Base-by-base conservation (phyloP, 2,113 vertebrate species). In the Oncorhynchus clarkii region DNA sequence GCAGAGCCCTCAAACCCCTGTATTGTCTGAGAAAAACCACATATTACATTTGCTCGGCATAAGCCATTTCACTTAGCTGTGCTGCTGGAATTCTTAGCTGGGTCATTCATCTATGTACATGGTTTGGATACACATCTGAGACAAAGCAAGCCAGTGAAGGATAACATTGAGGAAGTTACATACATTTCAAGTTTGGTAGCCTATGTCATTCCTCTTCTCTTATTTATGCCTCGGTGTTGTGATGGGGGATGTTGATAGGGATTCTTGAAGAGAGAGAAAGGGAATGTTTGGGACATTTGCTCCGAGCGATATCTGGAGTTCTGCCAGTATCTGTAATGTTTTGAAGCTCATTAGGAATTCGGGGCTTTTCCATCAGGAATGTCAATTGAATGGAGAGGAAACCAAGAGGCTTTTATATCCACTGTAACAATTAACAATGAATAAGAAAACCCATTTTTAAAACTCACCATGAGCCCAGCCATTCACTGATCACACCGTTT, bases 131-230 rank as follows among this genome's bases (percentile, higher is more conserved):
- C 39, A 45, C 39, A 45, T 27, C 74, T 29, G 20, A 62, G 60
- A 45, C 92, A 93, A 92, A 92, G 90, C 88, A 80, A 83, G 87
- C 84, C 89, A 91, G 88, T 92, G 88, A 94, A 93, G 90, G 90
- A 92, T 90, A 93, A 93, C 90, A 92, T 92, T 93, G 85, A 93
- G 91, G 91, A 93, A 89, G 91, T 91, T 89, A 89, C 91, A 89
- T 91, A 91, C 87, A 92, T 93, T 91, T 90, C 72, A 72, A 80
- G 86, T 86, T 89, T 90, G 70, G 82, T 75, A 84, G 85, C 73
- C 80, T 81, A 75, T 85, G 87, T 71, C 83, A 54, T 54, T 54
- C 5, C 14, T 18, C 16, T 54, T 54, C 51, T 14, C 51, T 77
- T 66, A 86, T 84, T 70, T 64, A 45, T 77, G 81, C 16, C 82